Evolutionary conservation across 2,113 vertebrate species (phyloP), one percentile per base, ranked within the genome.

Genomic region (Rhea americana): DNA sequence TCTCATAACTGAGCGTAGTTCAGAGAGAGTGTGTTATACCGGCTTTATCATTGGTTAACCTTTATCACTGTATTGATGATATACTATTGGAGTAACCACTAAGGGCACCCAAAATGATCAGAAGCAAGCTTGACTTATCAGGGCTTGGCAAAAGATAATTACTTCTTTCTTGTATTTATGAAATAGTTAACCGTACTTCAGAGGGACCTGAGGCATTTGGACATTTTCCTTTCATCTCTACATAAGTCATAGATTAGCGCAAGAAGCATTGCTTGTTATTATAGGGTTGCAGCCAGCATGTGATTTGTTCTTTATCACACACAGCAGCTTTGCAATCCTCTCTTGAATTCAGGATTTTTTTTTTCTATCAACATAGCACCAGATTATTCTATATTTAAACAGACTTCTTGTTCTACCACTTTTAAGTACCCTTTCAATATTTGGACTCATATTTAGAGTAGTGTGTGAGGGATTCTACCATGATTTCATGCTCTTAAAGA

Each of bases 351-450:
- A 82, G 56, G 35, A 71, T 56, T 61, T 13, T 22, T 24, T 24
- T 68, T 84, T 9, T 35, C 25, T 19, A 84, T 92, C 93, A 76
- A 18, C 32, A 12, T 48, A 80, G 8, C 13, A 35, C 20, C 72
- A 96, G 87, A 92, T 93, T 95, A 91, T 79, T 95, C 56, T 74
- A 78, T 89, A 92, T 77, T 83, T 81, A 90, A 71, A 59, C n/a
- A 61, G 45, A 39, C 3, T 61, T 81, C 80, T 97, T 93, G 51
- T 93, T 97, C 85, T 95, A 37, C 61, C 37, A 92, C 41, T 50
- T 90, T 17, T 77, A 76, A 93, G 53, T 68, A 63, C 55, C 7
- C 43, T 89, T 94, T 93, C 84, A 94, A 86, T 94, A 65, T 10
- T 91, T 61, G 70, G 66, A 74, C 32, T 89, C 93, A 70, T 55